These are phyloP conservation scores for Zaprionus capensis DNA, from an alignment of 1,140 invertebrate species.

Conservation along the genomic window DNA sequence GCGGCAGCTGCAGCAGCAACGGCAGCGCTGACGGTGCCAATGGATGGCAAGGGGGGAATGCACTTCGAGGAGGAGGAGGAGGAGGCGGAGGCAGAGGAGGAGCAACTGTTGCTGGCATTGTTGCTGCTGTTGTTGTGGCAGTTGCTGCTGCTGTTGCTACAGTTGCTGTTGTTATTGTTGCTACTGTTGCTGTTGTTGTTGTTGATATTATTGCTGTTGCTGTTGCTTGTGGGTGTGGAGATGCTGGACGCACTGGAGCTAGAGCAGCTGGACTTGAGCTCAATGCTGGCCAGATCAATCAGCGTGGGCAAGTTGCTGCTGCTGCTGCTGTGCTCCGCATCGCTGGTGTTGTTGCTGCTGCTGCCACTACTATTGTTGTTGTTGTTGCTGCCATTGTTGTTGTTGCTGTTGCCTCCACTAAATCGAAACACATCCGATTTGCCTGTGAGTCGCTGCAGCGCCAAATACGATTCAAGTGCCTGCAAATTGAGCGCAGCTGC, in stretches of 20 bases:
- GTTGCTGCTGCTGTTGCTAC: slow-evolving; percentile 39
- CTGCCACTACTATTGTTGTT: slow-evolving; percentile 41
- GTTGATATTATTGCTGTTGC: slow-evolving; percentile 27
- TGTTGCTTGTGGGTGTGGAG: slow-evolving; percentile 32
- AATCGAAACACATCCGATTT: slow-evolving; percentile 81
- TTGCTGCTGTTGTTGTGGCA: slow-evolving; percentile 9
- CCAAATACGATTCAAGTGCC: slow-evolving; percentile 92
- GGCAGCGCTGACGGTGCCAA: slow-evolving; percentile 70
- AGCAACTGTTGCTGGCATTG: slow-evolving; percentile 11
- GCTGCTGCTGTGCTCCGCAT: slow-evolving; percentile 36
- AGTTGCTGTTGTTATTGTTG: slow-evolving; percentile 47
- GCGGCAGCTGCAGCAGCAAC: slow-evolving; percentile 68
- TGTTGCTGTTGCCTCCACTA: slow-evolving; percentile 41
- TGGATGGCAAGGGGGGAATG: slow-evolving; percentile 66
- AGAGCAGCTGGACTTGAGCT: slow-evolving; percentile 82
- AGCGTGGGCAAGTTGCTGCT: slow-evolving; percentile 51
- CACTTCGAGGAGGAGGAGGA: slow-evolving; percentile 41
- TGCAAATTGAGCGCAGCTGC: slow-evolving; percentile 92
- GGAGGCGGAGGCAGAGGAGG: neutral
- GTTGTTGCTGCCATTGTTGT: slow-evolving; percentile 34
- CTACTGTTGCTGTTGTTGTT: slow-evolving; percentile 8
- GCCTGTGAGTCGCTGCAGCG: slow-evolving; percentile 89
- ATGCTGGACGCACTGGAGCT: slow-evolving; percentile 84
- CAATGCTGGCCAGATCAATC: slow-evolving; percentile 78
- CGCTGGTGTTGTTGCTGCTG: slow-evolving; percentile 39